phyloP scores from a whole-genome alignment of 2,888 invertebrate species.

The Drosophila neonasuta region DNA sequence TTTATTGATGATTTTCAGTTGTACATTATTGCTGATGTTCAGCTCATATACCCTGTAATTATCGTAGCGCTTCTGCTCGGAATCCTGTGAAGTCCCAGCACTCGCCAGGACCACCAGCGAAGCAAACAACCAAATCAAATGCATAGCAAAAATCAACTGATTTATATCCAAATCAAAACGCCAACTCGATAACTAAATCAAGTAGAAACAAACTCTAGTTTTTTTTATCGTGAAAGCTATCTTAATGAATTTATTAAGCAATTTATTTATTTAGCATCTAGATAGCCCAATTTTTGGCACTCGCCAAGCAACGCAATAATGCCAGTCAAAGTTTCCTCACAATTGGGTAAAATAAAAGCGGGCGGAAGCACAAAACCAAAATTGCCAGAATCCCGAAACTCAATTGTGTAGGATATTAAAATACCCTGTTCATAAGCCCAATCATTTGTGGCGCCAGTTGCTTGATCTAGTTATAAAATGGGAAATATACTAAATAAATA shows the following conservation, averaged over 20 bases:
- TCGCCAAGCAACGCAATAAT: constrained; percentile 78
- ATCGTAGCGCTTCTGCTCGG: constrained; percentile 76
- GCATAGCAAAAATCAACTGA: constrained; percentile 55
- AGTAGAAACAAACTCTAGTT: not conserved
- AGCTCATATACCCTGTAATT: constrained; percentile 77
- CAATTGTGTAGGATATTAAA: constrained; percentile 81
- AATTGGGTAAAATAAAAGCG: constrained; percentile 85
- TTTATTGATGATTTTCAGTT: constrained; percentile 82
- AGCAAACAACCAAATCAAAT: constrained; percentile 56
- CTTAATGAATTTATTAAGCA: constrained; percentile 52
- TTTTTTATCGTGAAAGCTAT: constrained; percentile 26
- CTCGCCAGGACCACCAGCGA: constrained; percentile 54
- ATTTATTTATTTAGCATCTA: constrained; percentile 49
- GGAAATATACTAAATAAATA: not conserved
- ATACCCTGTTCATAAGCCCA: constrained; percentile 83
- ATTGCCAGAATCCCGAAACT: constrained; percentile 86
- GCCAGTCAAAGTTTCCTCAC: constrained; percentile 84
- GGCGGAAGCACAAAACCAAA: constrained; percentile 87
- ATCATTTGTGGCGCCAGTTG: constrained; percentile 82
- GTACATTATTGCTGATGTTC: constrained; percentile 82
- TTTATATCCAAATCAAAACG: not conserved
- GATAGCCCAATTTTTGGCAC: constrained; percentile 80
- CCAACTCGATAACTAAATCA: constrained; percentile 16
- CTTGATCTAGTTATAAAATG: constrained; percentile 67
- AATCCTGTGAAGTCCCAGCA: constrained; percentile 47